phyloP scores from a whole-genome alignment of 2,888 invertebrate genomes.

The Drosophila differens region DNA sequence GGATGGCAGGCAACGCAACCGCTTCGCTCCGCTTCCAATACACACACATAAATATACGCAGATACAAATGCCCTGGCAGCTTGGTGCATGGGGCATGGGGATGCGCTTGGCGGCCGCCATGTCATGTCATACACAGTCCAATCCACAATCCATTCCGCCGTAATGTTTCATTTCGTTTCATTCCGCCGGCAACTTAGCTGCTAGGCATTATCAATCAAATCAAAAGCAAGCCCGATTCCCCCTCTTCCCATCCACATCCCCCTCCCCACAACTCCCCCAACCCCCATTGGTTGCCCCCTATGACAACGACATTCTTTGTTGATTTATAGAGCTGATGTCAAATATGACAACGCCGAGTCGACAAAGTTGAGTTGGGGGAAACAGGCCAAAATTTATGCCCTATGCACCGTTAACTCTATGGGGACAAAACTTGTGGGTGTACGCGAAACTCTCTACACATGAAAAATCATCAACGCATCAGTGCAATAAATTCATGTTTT shows the following conservation, averaged over 20 bases:
- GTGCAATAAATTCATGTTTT: slow-evolving; percentile 71
- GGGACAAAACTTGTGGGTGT: slow-evolving; percentile 62
- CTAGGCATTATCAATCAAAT: slow-evolving; percentile 80
- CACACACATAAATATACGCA: slow-evolving; percentile 21
- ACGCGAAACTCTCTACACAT: slow-evolving; percentile 32
- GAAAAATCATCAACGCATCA: slow-evolving; percentile 51
- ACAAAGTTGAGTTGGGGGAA: slow-evolving; percentile 24
- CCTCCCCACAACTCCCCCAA: not conserved
- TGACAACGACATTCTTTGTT: slow-evolving; percentile 63
- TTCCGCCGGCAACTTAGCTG: slow-evolving; percentile 64
- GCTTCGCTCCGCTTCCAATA: slow-evolving; percentile 69
- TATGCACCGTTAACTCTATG: slow-evolving; percentile 76
- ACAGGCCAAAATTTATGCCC: slow-evolving; percentile 67
- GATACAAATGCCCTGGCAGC: slow-evolving; percentile 29
- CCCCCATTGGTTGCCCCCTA: slow-evolving; percentile 5
- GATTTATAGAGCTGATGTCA: slow-evolving; percentile 81
- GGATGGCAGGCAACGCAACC: slow-evolving; percentile 53
- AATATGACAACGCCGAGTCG: slow-evolving; percentile 77
- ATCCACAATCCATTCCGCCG: slow-evolving; percentile 75
- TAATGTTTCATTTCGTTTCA: slow-evolving; percentile 80
- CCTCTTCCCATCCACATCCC: not conserved
- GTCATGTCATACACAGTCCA: slow-evolving; percentile 69
- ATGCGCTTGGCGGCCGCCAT: slow-evolving; percentile 74
- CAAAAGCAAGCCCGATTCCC: slow-evolving; percentile 41
- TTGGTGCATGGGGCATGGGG: slow-evolving; percentile 36